Evolutionary conservation across 1,140 invertebrate genomes (phyloP), one percentile per base, ranked within the genome.

Genomic region (Bombus superbus): DNA sequence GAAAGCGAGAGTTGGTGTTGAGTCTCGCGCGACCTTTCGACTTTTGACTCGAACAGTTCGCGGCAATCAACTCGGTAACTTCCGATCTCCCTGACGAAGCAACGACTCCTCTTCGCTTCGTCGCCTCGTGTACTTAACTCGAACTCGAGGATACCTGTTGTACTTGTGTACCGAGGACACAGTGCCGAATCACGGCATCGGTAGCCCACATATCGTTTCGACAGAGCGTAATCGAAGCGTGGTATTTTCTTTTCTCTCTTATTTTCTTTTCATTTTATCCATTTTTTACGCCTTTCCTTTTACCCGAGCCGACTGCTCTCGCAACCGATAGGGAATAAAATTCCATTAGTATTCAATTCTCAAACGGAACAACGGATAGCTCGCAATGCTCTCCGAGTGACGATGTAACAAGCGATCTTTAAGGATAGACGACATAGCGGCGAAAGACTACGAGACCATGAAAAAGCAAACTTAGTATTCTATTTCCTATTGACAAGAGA

Each of bases 1-100:
- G 94, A 95, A 57, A 96, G 95, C 81, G 97, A 97, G 93, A 97
- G 97, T 78, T 98, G 97, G 97, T 97, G 97, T 96, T 98, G 94
- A 95, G 87, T 83, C 42, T 66, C 18, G 11, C 35, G 42, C 35
- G 32, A 22, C 0, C 25, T 35, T 8, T 62, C 71, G 15, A 38
- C 5, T 53, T 53, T 22, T 22, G 0, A 40, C n/a, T 40, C 53
- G 57, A 73, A 85, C 47, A 28, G 59, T 42, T 81, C 71, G 57
- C 38, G 32, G 6, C 32, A 28, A 35, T 32, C 11, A 42, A 47
- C 13, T 13, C 18, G n/a, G 0, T 42, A n/a, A 42, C 25, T 42
- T 57, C 73, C 9, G 38, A 53, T 76, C 35, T 62, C 15, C 13
- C 28, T 3, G 75, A 62, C 62, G 62, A 79, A 79, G 77, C 40